Evolutionary conservation across 2,888 invertebrate species (phyloP).

Genomic region (Trachelus stipa): DNA sequence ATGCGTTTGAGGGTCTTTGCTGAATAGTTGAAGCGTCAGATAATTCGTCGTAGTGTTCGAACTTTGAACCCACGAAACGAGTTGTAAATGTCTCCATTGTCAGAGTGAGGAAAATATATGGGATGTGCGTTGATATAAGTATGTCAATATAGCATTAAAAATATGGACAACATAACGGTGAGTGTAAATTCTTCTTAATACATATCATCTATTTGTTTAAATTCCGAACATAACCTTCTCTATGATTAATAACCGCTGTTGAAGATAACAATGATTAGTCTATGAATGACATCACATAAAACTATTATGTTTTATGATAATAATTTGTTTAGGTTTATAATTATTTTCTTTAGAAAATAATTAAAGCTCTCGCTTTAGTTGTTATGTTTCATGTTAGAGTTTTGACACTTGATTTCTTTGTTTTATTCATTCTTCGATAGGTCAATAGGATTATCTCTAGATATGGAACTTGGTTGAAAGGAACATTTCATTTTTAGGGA

Average conservation of each 20-base stretch:
- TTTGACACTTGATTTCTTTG: neutral
- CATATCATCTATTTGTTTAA: neutral
- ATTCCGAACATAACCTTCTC: neutral
- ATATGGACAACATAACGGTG: slow-evolving; percentile 23
- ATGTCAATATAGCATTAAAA: neutral
- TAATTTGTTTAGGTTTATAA: neutral
- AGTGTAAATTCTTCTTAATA: neutral
- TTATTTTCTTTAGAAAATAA: neutral
- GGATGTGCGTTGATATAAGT: neutral
- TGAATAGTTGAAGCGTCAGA: neutral
- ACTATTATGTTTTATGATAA: neutral
- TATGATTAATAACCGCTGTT: neutral
- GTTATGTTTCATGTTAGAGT: neutral
- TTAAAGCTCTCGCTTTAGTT: neutral
- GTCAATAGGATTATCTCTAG: neutral
- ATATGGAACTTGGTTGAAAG: neutral
- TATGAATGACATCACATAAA: neutral
- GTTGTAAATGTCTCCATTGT: neutral
- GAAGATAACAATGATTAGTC: neutral
- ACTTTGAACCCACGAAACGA: neutral
- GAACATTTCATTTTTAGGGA: slow-evolving; percentile 69
- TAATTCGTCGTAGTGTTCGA: neutral
- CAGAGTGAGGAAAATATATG: neutral
- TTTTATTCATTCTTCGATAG: neutral
- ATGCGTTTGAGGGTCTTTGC: neutral